Percentiles rank a stretch among this genome's conserved stretches.
Conservation (phyloP, 2,797 vertebrate genomes). For the Myoxocephalus aenaeus region DNA sequence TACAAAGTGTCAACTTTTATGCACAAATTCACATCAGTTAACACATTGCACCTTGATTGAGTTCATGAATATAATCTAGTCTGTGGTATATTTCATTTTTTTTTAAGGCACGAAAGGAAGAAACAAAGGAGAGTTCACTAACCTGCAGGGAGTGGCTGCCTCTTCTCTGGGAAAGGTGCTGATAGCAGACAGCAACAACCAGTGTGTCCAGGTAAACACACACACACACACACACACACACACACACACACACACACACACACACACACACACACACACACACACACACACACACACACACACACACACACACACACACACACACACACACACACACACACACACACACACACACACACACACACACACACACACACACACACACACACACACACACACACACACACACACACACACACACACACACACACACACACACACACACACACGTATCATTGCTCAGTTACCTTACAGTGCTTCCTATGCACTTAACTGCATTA, state of each 20-base stretch:
- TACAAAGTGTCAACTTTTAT: too few species aligned
- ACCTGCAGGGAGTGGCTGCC: slow-evolving; percentile 96
- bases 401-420: too few species aligned
- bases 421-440: too few species aligned
- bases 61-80: not conserved
- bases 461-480: not conserved
- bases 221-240: too few species aligned
- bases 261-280: too few species aligned
- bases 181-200: slow-evolving; percentile 99
- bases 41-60: not conserved
- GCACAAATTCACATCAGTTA: not conserved
- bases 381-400: too few species aligned
- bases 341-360: too few species aligned
- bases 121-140: slow-evolving; percentile 99
- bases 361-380: too few species aligned
- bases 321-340: too few species aligned
- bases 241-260: too few species aligned
- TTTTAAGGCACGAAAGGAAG: slow-evolving; percentile 95
- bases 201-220: slow-evolving; percentile 93
- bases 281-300: too few species aligned
- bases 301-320: too few species aligned
- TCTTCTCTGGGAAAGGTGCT: slow-evolving; percentile 92
- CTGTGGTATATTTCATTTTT: slow-evolving; percentile 10
- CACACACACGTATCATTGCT: not conserved
- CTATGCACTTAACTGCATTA: not conserved